Evolutionary conservation across 2,113 vertebrate genomes (phyloP), one percentile per base, ranked within the genome.

Genomic region (Rhegmatorhina hoffmannsi): DNA sequence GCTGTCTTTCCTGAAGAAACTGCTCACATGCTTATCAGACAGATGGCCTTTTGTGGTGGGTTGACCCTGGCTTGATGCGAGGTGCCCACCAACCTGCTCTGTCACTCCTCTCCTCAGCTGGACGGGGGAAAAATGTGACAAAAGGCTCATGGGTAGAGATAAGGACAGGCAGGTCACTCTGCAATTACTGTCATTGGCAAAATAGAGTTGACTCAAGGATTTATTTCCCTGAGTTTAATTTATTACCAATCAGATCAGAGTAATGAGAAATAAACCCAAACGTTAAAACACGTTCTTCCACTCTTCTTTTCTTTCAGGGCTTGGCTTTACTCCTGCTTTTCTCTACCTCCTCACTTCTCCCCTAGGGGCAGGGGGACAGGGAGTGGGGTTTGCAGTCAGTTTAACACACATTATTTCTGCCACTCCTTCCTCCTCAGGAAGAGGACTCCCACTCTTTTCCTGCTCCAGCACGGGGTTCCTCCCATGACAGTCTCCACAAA

Each of bases 361-460:
- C 47, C 29, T 21, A 2, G 0, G 20, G 29, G 4, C 7, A 60
- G 13, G 17, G 31, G 11, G 3, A 55, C 24, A 34, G 1, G 2
- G 12, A 50, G 4, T 36, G 7, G 8, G 5, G 21, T 13, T 49
- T 56, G 55, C 0, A 0, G 16, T 47, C 40, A 56, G 17, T 55
- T 43, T 26, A 55, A 62, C 34, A 17, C 40, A 33, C 2, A 2
- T 10, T 4, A 33, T 33, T 31, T 73, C 47, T 74, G 40, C 18
- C 25, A 43, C 34, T 55, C n/a, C 12, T 74, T 66, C 31, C 46
- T 47, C 46, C 53, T 76, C 17, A 55, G 29, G 24, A 8, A 53
- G 38, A 47, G 7, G 20, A 47, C 24, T 34, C 17, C 60, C 14
- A 43, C 11, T 34, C 44, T 47, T 67, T 17, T 29, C 14, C n/a